phyloP scores from a whole-genome alignment of 2,888 invertebrate genomes.

The Geophilus truncorum region DNA sequence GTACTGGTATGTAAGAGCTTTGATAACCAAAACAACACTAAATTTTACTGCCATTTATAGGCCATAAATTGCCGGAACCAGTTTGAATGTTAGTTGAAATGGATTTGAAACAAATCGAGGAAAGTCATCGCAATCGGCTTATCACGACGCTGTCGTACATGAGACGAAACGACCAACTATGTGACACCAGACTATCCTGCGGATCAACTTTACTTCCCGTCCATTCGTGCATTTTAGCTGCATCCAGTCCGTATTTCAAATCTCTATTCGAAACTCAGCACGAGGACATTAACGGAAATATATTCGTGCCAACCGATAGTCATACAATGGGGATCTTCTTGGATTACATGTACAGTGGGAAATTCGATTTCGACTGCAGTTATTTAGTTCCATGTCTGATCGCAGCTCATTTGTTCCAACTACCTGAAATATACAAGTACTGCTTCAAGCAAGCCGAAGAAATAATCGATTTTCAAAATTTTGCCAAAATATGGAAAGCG shows the following conservation, averaged over 20 bases:
- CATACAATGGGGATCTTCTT: neutral
- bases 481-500: neutral
- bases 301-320: neutral
- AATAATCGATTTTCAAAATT: neutral
- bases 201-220: neutral
- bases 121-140: neutral
- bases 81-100: neutral
- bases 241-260: constrained; percentile 5
- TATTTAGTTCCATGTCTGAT: neutral
- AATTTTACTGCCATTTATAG: neutral
- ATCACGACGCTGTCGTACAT: neutral
- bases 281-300: neutral
- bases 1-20: neutral
- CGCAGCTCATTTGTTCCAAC: constrained; percentile 19
- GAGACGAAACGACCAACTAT: neutral
- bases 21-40: neutral
- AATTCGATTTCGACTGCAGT: neutral
- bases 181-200: neutral
- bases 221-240: constrained; percentile 7
- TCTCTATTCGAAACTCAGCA: neutral
- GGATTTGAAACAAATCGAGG: neutral
- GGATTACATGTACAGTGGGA: constrained; percentile 28
- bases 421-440: neutral
- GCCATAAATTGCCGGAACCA: neutral
- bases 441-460: neutral